Conservation (phyloP, 2,888 invertebrate species). For the Pardosa pseudoannulata region DNA sequence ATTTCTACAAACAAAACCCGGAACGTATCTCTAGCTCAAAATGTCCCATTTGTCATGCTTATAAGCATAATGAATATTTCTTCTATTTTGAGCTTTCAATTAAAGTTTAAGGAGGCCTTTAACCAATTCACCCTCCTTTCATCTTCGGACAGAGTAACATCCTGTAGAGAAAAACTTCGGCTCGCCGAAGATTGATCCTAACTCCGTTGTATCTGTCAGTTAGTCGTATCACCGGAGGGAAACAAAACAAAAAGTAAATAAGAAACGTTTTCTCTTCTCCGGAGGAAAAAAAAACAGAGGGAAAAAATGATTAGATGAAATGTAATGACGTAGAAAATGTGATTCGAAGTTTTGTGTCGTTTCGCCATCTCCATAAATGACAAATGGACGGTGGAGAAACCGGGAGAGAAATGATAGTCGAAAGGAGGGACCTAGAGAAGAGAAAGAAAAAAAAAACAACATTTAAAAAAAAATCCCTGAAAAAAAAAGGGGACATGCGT, state of each 20-base stretch:
- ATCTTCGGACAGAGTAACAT: no score
- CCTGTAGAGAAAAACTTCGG: neutral
- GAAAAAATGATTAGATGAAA: constrained; percentile 71
- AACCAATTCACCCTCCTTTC: neutral
- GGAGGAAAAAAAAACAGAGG: neutral
- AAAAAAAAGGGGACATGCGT: constrained; percentile 45
- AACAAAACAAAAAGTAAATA: constrained; percentile 23
- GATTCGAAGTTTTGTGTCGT: constrained; percentile 67
- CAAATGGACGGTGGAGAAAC: constrained; percentile 59
- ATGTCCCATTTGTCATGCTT: no score
- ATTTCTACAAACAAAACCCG: no score
- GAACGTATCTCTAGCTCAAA: no score
- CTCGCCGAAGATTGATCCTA: constrained; percentile 51
- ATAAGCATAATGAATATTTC: no score
- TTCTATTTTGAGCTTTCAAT: no score
- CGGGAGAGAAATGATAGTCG: constrained; percentile 18
- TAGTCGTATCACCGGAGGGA: constrained; percentile 41
- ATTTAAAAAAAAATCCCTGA: neutral
- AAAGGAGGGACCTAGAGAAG: neutral
- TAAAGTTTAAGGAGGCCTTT: no score
- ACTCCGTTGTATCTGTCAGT: constrained; percentile 57
- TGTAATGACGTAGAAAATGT: constrained; percentile 71
- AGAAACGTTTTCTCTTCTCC: constrained; percentile 38
- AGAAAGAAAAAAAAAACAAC: constrained; percentile 18
- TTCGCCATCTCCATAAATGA: constrained; percentile 71